Evolutionary conservation across 2,797 vertebrate genomes (phyloP).

Genomic region (Cyprinella venusta): DNA sequence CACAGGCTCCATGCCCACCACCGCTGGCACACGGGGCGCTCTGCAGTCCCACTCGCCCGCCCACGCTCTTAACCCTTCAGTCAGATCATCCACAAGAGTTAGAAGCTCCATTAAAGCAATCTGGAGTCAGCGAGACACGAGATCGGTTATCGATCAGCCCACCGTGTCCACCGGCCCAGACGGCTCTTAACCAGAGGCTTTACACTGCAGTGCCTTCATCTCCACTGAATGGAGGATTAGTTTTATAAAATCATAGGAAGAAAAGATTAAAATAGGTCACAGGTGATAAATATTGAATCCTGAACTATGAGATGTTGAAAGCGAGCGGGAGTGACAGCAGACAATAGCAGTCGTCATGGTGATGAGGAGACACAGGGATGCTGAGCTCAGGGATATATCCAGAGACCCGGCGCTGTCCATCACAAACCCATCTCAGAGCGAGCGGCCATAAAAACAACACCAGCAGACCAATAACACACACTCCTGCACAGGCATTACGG

Average conservation of each 20-base stretch:
- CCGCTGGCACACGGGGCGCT: constrained; percentile 3
- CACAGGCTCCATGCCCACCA: neutral
- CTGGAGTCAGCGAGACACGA: constrained; percentile 46
- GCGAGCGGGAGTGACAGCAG: neutral
- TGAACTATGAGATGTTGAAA: constrained; percentile 7
- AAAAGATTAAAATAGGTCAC: constrained; percentile 30
- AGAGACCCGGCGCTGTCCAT: constrained; percentile 26
- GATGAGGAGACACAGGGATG: constrained; percentile 7
- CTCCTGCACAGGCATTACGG: constrained; percentile 6
- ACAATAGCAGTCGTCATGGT: constrained; percentile 42
- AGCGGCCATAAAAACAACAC: constrained; percentile 19
- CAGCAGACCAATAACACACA: neutral
- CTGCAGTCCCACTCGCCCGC: constrained; percentile 20
- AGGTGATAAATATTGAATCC: constrained; percentile 39
- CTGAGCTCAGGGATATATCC: constrained; percentile 3
- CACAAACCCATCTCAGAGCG: constrained; percentile 32
- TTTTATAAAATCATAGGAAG: neutral
- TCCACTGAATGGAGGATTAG: neutral
- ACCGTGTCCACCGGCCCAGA: neutral
- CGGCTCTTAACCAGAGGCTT: constrained; percentile 26
- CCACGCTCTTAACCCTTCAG: constrained; percentile 52
- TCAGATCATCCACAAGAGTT: constrained; percentile 20
- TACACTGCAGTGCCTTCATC: neutral
- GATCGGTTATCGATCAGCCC: constrained; percentile 53
- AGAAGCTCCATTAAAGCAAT: constrained; percentile 42